Conservation (phyloP, 2,888 invertebrate species). For the Megaustenia siamemsis region DNA sequence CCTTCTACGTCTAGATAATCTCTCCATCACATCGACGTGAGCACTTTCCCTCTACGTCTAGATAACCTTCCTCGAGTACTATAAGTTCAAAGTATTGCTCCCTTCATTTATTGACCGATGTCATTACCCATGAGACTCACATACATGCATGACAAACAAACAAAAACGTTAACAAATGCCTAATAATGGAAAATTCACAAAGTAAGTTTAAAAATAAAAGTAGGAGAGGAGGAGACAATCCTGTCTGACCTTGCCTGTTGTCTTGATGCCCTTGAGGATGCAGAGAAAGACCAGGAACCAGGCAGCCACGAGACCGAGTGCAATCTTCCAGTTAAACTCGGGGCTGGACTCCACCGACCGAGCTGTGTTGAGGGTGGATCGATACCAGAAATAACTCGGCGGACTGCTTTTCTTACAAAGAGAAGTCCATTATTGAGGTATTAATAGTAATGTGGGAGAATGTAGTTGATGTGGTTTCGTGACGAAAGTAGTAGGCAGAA, state of each 20-base stretch:
- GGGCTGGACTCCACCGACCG: slow-evolving; percentile 91
- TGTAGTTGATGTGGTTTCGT: not conserved
- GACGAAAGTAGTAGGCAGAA: not conserved
- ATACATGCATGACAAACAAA: no score
- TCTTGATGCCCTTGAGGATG: slow-evolving; percentile 97
- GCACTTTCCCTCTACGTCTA: no score
- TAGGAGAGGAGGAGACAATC: no score
- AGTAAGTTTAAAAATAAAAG: no score
- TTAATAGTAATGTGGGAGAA: not conserved
- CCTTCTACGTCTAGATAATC: no score
- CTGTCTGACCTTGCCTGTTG: slow-evolving; percentile 92
- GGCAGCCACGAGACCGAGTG: slow-evolving; percentile 90
- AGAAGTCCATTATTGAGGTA: not conserved
- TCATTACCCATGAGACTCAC: no score
- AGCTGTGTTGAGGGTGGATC: slow-evolving; percentile 86
- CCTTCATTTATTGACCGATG: no score
- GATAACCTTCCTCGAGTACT: no score
- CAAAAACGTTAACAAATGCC: no score
- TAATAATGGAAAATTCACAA: no score
- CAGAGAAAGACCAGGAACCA: slow-evolving; percentile 96
- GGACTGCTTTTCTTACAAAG: slow-evolving; percentile 64
- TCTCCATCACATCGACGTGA: no score
- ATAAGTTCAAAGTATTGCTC: no score
- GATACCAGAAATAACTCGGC: slow-evolving; percentile 73
- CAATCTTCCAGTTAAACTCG: slow-evolving; percentile 94